Base-by-base conservation (phyloP, 2,888 invertebrate genomes). In the Pachymerium ferrugineum region DNA sequence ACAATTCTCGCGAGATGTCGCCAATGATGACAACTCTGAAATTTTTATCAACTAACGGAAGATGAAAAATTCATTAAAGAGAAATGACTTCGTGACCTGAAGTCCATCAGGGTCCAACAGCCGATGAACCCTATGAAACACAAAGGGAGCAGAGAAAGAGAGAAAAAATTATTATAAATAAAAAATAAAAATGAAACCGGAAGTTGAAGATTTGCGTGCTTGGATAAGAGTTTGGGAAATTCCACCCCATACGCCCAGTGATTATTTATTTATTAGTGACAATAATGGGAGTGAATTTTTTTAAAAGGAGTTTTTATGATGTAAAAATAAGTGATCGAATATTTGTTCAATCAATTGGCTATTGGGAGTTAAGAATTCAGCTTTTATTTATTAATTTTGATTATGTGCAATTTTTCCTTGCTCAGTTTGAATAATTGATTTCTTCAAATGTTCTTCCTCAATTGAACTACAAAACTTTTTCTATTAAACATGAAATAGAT, bases 11-110 rank as follows among this genome's bases (percentile, higher is more conserved):
- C 8, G 54, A 54, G 25, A 28, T 25, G 62, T 62, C n/a, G n/a
- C n/a, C 62, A 62, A n/a, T 62, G 62, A n/a, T n/a, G n/a, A n/a
- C n/a, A n/a, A n/a, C n/a, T 62, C 28, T 62, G 62, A 28, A 62
- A 5, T 62, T n/a, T 62, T 62, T 62, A 62, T 28, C 62, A 62
- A 28, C 25, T 12, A 62, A 25, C 28, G 62, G n/a, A 62, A 25
- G 62, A 28, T 62, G 62, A 62, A 62, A 62, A 25, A 62, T 62
- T 62, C 62, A 62, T 62, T 62, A 62, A 62, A 62, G 22, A 25
- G 62, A n/a, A 62, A 62, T 62, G 62, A 62, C 62, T 22, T 62
- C 28, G 12, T 25, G 22, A 25, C 25, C 62, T 25, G 22, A 62
- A 25, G 62, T 62, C 62, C 62, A 62, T 62, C 62, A 62, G 14